These are phyloP conservation scores for Sarcophaga peregrina DNA, from an alignment of 1,140 invertebrate genomes.

Conservation along the genomic window DNA sequence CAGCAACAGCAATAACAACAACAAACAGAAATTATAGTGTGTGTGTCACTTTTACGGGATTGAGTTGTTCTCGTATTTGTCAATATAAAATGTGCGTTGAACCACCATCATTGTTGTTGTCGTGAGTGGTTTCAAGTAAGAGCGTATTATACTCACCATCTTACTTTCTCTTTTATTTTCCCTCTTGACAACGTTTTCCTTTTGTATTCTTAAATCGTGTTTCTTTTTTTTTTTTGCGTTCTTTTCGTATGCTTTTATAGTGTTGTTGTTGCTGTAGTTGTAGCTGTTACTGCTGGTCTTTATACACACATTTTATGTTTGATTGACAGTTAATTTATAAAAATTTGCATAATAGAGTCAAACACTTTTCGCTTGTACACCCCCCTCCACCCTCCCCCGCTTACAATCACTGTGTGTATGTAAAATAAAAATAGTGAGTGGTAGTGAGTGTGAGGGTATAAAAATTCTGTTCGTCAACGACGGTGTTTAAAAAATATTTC, in stretches of 20 bases:
- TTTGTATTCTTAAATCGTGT: not conserved
- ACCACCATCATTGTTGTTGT: too few species aligned
- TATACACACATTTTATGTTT: constrained; percentile 29
- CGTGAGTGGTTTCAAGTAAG: not conserved
- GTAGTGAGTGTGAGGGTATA: not conserved
- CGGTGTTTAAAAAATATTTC: not conserved
- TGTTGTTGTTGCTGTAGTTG: not conserved
- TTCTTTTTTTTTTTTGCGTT: not conserved
- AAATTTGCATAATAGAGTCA: constrained; percentile 41
- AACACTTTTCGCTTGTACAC: constrained; percentile 25
- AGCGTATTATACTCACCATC: not conserved
- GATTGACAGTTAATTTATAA: constrained; percentile 42
- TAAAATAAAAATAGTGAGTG: too few species aligned
- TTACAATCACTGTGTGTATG: not conserved
- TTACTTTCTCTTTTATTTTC: not conserved
- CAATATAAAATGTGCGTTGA: constrained; percentile 9
- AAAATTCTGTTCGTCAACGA: not conserved
- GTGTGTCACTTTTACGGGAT: not conserved
- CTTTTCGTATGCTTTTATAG: not conserved
- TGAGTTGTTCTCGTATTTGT: constrained; percentile 8
- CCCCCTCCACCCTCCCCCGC: not conserved
- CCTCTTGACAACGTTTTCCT: not conserved
- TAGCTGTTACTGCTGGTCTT: constrained; percentile 17
- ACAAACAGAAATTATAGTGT: not conserved
- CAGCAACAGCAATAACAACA: not conserved